Evolutionary conservation across 2,113 vertebrate species (phyloP).

Genomic region (Jaculus jaculus): DNA sequence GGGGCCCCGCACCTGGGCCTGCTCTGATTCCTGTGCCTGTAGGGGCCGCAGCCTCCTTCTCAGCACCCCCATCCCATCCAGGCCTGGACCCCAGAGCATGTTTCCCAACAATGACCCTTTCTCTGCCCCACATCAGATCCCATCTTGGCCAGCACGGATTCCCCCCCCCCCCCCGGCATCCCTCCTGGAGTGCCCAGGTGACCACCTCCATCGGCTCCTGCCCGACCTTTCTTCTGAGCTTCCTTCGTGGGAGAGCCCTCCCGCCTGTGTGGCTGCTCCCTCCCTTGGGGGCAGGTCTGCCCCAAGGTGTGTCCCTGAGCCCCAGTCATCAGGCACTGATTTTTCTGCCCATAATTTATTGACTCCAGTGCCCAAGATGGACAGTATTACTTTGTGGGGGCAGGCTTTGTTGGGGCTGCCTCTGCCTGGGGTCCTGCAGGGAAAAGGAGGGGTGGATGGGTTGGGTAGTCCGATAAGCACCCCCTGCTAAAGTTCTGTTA

Average conservation of each 20-base stretch:
- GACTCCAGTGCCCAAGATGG: slow-evolving; percentile 33
- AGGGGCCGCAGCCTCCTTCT: slow-evolving; percentile 81
- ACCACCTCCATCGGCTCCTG: slow-evolving; percentile 80
- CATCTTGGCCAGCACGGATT: slow-evolving; percentile 90
- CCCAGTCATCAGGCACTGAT: slow-evolving; percentile 65
- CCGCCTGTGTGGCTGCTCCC: slow-evolving; percentile 41
- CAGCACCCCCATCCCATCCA: slow-evolving; percentile 92
- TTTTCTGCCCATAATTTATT: slow-evolving; percentile 79
- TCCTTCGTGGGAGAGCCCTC: slow-evolving; percentile 70
- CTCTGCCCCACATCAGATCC: slow-evolving; percentile 90
- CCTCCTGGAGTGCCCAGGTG: slow-evolving; percentile 94
- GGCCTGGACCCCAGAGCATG: slow-evolving; percentile 87
- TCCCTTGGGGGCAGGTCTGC: slow-evolving; percentile 29
- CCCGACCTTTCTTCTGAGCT: slow-evolving; percentile 78
- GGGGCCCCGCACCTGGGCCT: slow-evolving; percentile 89
- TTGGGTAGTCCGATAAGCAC: background rate
- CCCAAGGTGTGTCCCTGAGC: slow-evolving; percentile 35
- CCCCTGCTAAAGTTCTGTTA: too few relatives aligned
- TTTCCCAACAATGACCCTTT: slow-evolving; percentile 86
- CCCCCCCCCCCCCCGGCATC: slow-evolving; percentile 90
- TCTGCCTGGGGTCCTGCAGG: background rate
- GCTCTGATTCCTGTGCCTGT: slow-evolving; percentile 87
- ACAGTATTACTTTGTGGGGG: background rate
- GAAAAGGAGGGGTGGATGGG: background rate
- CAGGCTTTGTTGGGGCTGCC: background rate